A percentile compares a stretch with the other conserved stretches of the same genome.
Evolutionary conservation across 2,113 vertebrate genomes (phyloP).

Genomic region (Vireo altiloquus): DNA sequence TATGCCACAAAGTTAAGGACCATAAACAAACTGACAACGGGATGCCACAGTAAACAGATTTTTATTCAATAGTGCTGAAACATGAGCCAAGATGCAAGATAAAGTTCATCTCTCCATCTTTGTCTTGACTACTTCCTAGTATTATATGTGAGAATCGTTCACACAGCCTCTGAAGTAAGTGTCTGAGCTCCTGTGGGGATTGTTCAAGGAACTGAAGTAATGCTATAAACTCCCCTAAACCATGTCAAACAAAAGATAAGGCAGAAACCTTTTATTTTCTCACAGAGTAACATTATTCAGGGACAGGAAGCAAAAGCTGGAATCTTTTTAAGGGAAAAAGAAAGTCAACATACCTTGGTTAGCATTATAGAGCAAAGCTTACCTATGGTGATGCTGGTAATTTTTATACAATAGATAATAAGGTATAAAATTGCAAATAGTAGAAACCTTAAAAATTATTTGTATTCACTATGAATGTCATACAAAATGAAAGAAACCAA

Average conservation of each 20-base stretch:
- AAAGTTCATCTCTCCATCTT: slow-evolving; percentile 41
- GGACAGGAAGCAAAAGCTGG: slow-evolving; percentile 58
- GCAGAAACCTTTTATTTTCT: slow-evolving; percentile 62
- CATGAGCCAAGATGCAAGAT: neutral
- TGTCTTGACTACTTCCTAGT: slow-evolving; percentile 65
- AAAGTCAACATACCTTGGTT: neutral
- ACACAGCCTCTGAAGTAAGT: slow-evolving; percentile 63
- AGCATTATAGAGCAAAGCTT: neutral
- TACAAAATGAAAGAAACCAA: neutral
- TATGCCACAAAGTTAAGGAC: neutral
- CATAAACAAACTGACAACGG: neutral
- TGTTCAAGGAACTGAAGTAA: slow-evolving; percentile 74
- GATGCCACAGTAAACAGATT: neutral
- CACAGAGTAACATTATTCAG: slow-evolving; percentile 55
- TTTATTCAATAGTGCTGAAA: slow-evolving; percentile 25
- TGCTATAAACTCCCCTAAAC: slow-evolving; percentile 57
- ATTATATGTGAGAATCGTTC: slow-evolving; percentile 55
- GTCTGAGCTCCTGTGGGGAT: slow-evolving; percentile 51
- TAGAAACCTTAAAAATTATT: neutral
- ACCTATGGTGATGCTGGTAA: neutral
- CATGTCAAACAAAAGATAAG: slow-evolving; percentile 71
- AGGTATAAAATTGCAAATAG: neutral
- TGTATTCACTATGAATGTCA: neutral
- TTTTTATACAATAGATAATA: neutral
- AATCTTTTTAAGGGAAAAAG: neutral